Conservation (phyloP, 1,140 invertebrate genomes). For the Cheumatopsyche charites region DNA sequence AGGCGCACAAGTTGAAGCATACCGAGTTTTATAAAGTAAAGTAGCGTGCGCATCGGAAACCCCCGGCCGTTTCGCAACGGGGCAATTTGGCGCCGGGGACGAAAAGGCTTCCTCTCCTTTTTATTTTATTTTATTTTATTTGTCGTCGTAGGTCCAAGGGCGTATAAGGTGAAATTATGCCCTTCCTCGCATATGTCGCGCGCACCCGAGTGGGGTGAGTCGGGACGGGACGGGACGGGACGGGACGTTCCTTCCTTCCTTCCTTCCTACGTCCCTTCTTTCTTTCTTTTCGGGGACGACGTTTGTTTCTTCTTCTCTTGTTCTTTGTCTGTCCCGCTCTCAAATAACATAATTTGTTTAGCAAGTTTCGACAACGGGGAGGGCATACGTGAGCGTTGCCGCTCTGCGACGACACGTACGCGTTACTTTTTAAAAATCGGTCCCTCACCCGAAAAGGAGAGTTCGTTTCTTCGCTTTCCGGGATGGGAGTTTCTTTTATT, state of each 20-base stretch:
- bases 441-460: neutral
- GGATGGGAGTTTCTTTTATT: too few relatives aligned
- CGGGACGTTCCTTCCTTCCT: too few relatives aligned
- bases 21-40: too few relatives aligned
- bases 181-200: conserved; percentile 35
- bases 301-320: conserved; percentile 50
- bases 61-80: neutral
- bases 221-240: too few relatives aligned
- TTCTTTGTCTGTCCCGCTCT: conserved; percentile 33
- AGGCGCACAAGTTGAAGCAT: too few relatives aligned
- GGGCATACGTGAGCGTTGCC: conserved; percentile 33
- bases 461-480: neutral
- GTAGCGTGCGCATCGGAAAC: neutral
- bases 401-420: conserved; percentile 21
- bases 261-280: neutral
- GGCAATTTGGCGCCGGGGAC: conserved; percentile 5
- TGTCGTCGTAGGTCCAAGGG: conserved; percentile 21
- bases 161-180: conserved; percentile 28
- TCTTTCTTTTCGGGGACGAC: conserved; percentile 26
- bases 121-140: conserved; percentile 18
- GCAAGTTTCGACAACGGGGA: conserved; percentile 43
- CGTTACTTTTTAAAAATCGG: conserved; percentile 14
- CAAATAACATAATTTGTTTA: conserved; percentile 49
- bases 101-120: conserved; percentile 1
- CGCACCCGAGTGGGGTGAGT: too few relatives aligned